Conservation (phyloP, 2,888 invertebrate species). For the Halictus quadricinctus region DNA sequence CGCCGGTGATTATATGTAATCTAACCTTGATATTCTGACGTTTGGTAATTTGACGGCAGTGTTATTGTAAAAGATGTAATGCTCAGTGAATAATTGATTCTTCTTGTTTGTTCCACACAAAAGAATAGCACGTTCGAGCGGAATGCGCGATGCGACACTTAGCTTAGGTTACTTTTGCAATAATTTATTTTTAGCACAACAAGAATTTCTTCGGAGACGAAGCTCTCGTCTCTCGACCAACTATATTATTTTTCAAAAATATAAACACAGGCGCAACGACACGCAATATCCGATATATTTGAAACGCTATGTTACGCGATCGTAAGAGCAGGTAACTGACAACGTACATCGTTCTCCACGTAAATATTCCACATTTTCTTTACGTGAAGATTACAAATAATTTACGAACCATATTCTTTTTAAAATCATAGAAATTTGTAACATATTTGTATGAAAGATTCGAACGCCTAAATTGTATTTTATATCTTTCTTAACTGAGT, state of each 20-base stretch:
- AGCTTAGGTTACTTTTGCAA: conserved; percentile 35
- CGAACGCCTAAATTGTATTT: not conserved
- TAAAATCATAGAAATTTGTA: not conserved
- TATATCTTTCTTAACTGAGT: not conserved
- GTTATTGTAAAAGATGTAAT: conserved; percentile 56
- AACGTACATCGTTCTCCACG: not conserved
- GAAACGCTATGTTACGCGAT: conserved; percentile 9
- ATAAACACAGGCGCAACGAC: conserved; percentile 46
- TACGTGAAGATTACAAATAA: not conserved
- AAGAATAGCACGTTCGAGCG: conserved; percentile 34
- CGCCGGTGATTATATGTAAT: conserved; percentile 36
- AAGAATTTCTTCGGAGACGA: conserved; percentile 42
- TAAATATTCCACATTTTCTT: not conserved
- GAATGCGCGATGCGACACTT: conserved; percentile 47
- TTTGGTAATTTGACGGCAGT: conserved; percentile 58
- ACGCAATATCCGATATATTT: conserved; percentile 37
- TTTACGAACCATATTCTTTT: conserved; percentile 11
- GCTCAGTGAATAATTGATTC: conserved; percentile 41
- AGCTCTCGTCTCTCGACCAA: conserved; percentile 13
- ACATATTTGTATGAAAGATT: too few relatives aligned
- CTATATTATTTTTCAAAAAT: conserved; percentile 44
- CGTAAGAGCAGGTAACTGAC: conserved; percentile 16
- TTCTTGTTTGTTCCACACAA: conserved; percentile 18
- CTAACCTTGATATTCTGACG: conserved; percentile 65
- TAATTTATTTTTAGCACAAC: conserved; percentile 57